A percentile compares a stretch with the other conserved stretches of the same genome.
These are phyloP conservation scores for Doryteuthis pealeii DNA, from an alignment of 1,140 invertebrate genomes.

Conservation along the genomic window DNA sequence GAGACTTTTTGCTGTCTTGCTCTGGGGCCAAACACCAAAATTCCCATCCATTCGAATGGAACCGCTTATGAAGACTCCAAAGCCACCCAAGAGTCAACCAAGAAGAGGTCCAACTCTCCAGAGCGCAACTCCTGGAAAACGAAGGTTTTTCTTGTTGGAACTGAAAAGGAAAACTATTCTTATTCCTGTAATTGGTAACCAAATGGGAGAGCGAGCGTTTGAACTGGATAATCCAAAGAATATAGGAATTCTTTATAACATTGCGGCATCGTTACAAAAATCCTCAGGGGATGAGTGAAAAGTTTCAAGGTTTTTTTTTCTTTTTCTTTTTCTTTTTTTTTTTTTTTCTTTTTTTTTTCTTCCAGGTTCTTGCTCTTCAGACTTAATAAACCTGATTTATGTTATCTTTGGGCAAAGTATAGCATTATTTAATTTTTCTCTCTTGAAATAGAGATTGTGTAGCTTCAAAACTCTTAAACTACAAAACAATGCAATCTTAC, in stretches of 20 bases:
- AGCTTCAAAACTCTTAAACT: too few relatives aligned
- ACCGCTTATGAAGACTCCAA: not conserved
- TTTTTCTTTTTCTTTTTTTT: too few relatives aligned
- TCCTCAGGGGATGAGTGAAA: not conserved
- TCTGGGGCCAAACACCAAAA: not conserved
- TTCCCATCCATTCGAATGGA: not conserved
- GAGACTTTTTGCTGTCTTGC: not conserved
- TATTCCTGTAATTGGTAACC: not conserved
- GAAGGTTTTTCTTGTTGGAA: constrained; percentile 1
- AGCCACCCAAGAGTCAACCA: not conserved
- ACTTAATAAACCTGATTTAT: too few relatives aligned
- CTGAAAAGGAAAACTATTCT: not conserved
- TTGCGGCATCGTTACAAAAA: not conserved
- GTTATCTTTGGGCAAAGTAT: too few relatives aligned
- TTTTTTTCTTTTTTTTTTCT: too few relatives aligned
- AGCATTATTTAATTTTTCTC: too few relatives aligned
- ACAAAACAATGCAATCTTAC: too few relatives aligned
- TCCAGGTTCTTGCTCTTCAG: too few relatives aligned
- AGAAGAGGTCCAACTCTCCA: not conserved
- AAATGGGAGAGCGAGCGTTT: not conserved
- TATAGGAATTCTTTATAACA: constrained; percentile 4
- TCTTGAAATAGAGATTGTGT: too few relatives aligned
- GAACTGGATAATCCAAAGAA: not conserved
- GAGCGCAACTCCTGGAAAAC: not conserved
- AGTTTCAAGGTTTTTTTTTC: too few relatives aligned